Conservation (phyloP, 2,888 invertebrate genomes). For the Hanleya hanleyi region DNA sequence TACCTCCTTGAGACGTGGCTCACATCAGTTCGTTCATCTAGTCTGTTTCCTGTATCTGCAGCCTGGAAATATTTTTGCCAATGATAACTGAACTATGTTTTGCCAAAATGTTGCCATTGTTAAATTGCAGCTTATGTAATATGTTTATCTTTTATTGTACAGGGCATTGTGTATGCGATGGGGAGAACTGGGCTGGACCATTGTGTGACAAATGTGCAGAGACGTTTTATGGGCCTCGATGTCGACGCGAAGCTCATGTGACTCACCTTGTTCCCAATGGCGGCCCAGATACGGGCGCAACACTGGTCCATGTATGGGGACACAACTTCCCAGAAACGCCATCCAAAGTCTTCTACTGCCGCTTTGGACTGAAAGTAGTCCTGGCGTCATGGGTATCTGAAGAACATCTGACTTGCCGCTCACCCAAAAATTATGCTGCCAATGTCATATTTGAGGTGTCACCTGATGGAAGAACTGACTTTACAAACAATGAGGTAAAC, state of each 20-base stretch:
- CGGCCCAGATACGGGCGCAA: conserved; percentile 27
- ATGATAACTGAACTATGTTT: too few relatives aligned
- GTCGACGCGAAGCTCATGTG: conserved; percentile 17
- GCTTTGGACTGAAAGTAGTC: conserved; percentile 29
- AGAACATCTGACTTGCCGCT: conserved; percentile 25
- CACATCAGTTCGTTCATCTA: too few relatives aligned
- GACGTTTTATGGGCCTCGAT: conserved; percentile 11
- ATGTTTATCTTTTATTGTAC: neutral
- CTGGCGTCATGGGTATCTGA: conserved; percentile 35
- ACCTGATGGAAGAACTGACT: conserved; percentile 16
- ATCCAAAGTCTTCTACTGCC: conserved; percentile 32
- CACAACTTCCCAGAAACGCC: conserved; percentile 42
- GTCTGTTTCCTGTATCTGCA: too few relatives aligned
- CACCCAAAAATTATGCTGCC: conserved; percentile 22
- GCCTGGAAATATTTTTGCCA: too few relatives aligned
- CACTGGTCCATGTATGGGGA: conserved; percentile 36
- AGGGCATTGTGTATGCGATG: neutral
- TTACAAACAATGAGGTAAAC: conserved; percentile 16
- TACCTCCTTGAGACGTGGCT: too few relatives aligned
- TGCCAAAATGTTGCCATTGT: too few relatives aligned
- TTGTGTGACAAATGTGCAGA: conserved; percentile 17
- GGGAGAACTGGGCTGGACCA: neutral
- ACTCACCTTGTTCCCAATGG: conserved; percentile 17
- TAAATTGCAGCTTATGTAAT: too few relatives aligned
- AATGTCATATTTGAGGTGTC: conserved; percentile 26